phyloP scores from a whole-genome alignment of 1,140 invertebrate genomes.

The Schmidtea mediterranea region DNA sequence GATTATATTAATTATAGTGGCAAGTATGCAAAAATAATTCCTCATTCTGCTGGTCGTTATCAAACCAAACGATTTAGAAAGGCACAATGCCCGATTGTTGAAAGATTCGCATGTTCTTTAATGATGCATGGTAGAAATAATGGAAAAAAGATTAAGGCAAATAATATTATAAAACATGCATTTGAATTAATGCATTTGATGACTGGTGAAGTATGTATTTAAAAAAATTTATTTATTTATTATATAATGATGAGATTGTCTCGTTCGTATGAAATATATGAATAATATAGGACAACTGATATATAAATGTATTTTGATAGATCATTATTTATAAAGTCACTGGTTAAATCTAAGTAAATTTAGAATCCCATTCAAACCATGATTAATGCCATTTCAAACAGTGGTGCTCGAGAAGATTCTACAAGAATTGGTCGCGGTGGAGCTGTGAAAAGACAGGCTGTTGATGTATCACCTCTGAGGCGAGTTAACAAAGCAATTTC shows the following conservation, averaged over 20 bases:
- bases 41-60: conserved; percentile 86
- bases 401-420: conserved; percentile 92
- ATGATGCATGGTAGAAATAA: conserved; percentile 99
- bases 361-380: conserved; percentile 32
- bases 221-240: conserved; percentile 15
- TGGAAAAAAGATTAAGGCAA: conserved; percentile 95
- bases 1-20: too few species aligned
- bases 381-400: conserved; percentile 94
- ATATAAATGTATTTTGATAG: too few species aligned
- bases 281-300: too few species aligned
- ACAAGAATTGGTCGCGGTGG: conserved; percentile 97
- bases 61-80: conserved; percentile 95
- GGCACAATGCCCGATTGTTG: conserved; percentile 95
- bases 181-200: conserved; percentile 98
- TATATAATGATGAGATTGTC: too few species aligned
- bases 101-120: conserved; percentile 77
- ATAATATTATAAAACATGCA: conserved; percentile 89
- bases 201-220: conserved; percentile 72
- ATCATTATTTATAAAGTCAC: too few species aligned
- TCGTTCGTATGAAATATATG: too few species aligned
- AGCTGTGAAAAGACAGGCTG: conserved; percentile 92
- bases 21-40: conserved; percentile 19
- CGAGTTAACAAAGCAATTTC: conserved; percentile 97
- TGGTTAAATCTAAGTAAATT: too few species aligned
- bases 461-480: conserved; percentile 86